A percentile compares a stretch with the other conserved stretches of the same genome.
Evolutionary conservation across 2,797 vertebrate genomes (phyloP).

Genomic region (Sebastes iracundus): DNA sequence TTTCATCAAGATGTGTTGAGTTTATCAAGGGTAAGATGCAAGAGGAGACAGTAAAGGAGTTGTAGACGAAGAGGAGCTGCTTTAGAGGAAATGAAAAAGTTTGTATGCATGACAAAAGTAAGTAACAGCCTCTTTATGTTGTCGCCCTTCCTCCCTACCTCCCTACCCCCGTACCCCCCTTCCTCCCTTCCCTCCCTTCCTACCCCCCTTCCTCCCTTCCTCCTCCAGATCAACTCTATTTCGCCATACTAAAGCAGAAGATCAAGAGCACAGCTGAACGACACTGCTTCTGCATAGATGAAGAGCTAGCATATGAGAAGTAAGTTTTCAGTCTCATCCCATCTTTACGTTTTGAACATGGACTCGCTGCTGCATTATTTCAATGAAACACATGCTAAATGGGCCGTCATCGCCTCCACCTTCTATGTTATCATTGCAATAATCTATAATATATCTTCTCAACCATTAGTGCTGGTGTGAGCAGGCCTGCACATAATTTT

Average conservation of each 20-base stretch:
- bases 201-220: neutral
- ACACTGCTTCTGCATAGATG: slow-evolving; percentile 97
- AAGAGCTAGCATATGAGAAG: slow-evolving; percentile 97
- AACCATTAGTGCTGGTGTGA: neutral
- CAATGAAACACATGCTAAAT: neutral
- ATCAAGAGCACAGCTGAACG: slow-evolving; percentile 89
- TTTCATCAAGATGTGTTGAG: slow-evolving; percentile 71
- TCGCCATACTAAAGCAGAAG: slow-evolving; percentile 93
- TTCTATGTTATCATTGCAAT: neutral
- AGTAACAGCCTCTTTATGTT: slow-evolving; percentile 14
- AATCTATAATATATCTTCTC: neutral
- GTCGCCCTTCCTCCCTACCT: neutral
- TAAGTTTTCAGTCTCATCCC: slow-evolving; percentile 76
- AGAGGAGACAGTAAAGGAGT: neutral
- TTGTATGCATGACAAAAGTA: slow-evolving; percentile 12
- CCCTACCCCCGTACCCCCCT: neutral
- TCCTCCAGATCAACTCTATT: slow-evolving; percentile 95
- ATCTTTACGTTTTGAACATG: neutral
- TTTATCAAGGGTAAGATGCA: slow-evolving; percentile 78
- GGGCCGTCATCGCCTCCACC: neutral
- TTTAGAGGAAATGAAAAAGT: neutral
- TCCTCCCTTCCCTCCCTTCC: neutral
- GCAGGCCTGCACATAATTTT: neutral
- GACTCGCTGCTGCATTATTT: neutral
- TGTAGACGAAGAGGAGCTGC: neutral